phyloP scores from a whole-genome alignment of 2,797 vertebrate species.

The Crocodylus rhombifer region DNA sequence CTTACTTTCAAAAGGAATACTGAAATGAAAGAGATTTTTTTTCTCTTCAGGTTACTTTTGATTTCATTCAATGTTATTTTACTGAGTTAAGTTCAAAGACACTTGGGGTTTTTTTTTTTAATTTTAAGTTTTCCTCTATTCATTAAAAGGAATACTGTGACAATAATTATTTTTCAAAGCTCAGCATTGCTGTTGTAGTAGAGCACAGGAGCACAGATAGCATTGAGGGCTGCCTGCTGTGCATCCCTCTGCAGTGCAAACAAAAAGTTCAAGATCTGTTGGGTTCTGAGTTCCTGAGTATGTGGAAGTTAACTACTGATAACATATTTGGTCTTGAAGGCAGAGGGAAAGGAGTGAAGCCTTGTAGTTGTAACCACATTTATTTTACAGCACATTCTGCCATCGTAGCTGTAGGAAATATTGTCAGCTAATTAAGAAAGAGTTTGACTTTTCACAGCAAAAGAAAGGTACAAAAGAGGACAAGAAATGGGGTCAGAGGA shows the following conservation, averaged over 20 bases:
- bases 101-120: neutral
- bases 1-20: neutral
- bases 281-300: neutral
- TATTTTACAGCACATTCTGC: neutral
- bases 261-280: neutral
- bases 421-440: slow-evolving; percentile 9
- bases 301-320: neutral
- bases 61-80: neutral
- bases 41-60: neutral
- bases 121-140: slow-evolving; percentile 5
- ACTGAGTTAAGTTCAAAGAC: neutral
- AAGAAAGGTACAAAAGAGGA: neutral
- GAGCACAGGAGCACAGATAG: neutral
- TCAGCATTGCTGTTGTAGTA: neutral
- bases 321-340: neutral
- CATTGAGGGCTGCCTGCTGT: neutral
- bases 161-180: slow-evolving; percentile 16
- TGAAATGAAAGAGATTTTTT: neutral
- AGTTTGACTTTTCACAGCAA: slow-evolving; percentile 1
- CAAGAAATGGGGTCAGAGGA: neutral
- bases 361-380: neutral
- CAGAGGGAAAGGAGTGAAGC: slow-evolving; percentile 11
- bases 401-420: neutral
- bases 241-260: neutral
- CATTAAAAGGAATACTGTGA: neutral